Base-by-base conservation (phyloP, 2,113 vertebrate species). In the Porphyrio hochstetteri region DNA sequence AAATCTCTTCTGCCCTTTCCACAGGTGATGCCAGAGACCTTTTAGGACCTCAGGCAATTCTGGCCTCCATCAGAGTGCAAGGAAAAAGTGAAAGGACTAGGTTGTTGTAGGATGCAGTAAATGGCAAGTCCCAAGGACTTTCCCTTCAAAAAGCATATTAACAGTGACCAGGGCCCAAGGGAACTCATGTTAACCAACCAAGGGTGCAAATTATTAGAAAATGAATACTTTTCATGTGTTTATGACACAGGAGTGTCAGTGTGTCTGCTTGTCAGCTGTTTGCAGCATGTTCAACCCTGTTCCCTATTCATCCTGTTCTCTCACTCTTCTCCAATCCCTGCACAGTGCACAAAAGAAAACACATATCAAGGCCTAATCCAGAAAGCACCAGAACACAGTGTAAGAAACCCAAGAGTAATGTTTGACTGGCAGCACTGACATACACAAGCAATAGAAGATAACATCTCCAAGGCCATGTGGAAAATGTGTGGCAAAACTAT, bases 101-200 rank as follows among this genome's bases (percentile, higher is more conserved):
- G 24, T 7, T 82, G 11, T 35, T 88, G n/a, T 71, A 28, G 11
- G 24, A 40, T 46, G 9, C 28, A 61, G 9, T 14, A 84, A 89
- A 53, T 8, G 8, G 9, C 11, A 70, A 28, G 4, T 36, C 7
- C 7, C 33, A 38, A 86, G 29, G 5, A 5, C 84, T 79, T 70
- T 67, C 42, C 12, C 13, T 78, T 4, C 16, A 56, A 7, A 64
- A 76, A 5, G 52, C 48, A 15, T 46, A 36, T 25, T 60, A 63
- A 3, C 12, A 0, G 0, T 38, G 53, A 71, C 9, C 14, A 46
- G 46, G 5, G 21, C 75, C 18, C 1, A 6, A 85, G 20, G 18
- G 10, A 64, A 50, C 11, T 56, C 1, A 0, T 36, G 13, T n/a
- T 71, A 1, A 0, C 9, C 10, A 57, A 13, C 4, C 28, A 63